Percentiles rank a stretch among this genome's conserved stretches.
These are phyloP conservation scores for Pangasius sanitwongsei DNA, from an alignment of 2,797 vertebrate species.

Conservation along the genomic window DNA sequence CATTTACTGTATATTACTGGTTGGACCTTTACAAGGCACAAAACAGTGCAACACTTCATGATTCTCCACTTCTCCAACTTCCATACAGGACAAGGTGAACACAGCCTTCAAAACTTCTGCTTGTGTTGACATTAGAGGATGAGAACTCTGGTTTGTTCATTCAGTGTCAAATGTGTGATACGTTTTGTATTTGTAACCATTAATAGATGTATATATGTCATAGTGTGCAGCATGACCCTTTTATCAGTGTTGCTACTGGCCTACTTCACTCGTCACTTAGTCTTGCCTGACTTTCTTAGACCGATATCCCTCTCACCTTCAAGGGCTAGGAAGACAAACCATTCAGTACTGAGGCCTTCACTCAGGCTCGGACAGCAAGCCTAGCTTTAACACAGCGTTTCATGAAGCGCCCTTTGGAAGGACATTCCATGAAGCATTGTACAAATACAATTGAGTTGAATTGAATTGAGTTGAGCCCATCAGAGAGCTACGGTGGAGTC, in stretches of 20 bases:
- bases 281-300: conserved; percentile 58
- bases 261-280: conserved; percentile 69
- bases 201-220: conserved; percentile 71
- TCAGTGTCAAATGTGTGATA: conserved; percentile 68
- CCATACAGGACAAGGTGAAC: conserved; percentile 76
- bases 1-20: not conserved
- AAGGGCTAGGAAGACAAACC: conserved; percentile 46
- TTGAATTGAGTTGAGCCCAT: conserved; percentile 45
- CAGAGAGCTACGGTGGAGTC: conserved; percentile 25
- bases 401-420: conserved; percentile 32
- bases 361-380: not conserved
- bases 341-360: conserved; percentile 11
- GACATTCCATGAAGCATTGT: conserved; percentile 48
- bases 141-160: conserved; percentile 71
- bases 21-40: conserved; percentile 1
- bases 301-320: conserved; percentile 59
- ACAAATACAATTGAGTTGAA: conserved; percentile 46
- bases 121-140: conserved; percentile 67
- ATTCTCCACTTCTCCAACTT: not conserved
- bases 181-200: conserved; percentile 77
- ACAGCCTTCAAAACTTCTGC: conserved; percentile 74
- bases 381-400: conserved; percentile 35
- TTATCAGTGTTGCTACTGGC: conserved; percentile 68
- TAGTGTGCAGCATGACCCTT: conserved; percentile 62
- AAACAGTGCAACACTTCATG: not conserved